Base-by-base conservation (phyloP, 2,888 invertebrate species). In the Strigamia crassipes region DNA sequence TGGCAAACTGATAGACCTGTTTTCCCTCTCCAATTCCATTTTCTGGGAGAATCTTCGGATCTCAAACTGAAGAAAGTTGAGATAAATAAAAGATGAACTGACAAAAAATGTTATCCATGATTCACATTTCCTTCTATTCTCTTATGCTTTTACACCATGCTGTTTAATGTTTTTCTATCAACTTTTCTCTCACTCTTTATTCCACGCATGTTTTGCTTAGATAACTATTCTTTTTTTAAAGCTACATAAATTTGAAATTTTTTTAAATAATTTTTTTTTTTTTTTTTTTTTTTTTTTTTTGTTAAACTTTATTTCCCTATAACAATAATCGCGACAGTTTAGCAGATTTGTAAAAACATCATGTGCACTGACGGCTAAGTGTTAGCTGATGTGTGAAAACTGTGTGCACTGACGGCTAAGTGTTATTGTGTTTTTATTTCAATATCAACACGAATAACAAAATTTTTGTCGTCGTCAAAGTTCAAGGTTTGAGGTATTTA, bases 11-110 rank as follows among this genome's bases (percentile, higher is more conserved):
- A 13, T 27, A 73, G 12, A 27, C 31, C n/a, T 15, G 15, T 31
- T 73, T 56, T 31, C 73, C 73, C 27, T 73, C 27, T 73, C 27
- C 73, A 31, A 73, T 73, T 73, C 73, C 27, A 73, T 73, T 73
- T 73, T 73, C 31, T 12, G 27, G 1, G 10, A 73, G 23, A 23
- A 31, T 18, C 61, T 21, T 10, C 61, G 31, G 27, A 27, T 18
- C 51, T 15, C 23, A 8, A 73, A 5, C 73, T 10, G 15, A 27
- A 5, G 31, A 8, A 27, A 27, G 27, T 27, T 27, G 27, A 27
- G 27, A 27, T 27, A 73, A 73, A 73, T 27, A 73, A 73, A 73
- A 73, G n/a, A 27, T 73, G 27, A 12, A 1, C 15, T 66, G 66
- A 66, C 27, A 27, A 66, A 66, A 66, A 66, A 66, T 66, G 51